phyloP scores from a whole-genome alignment of 2,113 vertebrate species.

The Scopus umbretta region DNA sequence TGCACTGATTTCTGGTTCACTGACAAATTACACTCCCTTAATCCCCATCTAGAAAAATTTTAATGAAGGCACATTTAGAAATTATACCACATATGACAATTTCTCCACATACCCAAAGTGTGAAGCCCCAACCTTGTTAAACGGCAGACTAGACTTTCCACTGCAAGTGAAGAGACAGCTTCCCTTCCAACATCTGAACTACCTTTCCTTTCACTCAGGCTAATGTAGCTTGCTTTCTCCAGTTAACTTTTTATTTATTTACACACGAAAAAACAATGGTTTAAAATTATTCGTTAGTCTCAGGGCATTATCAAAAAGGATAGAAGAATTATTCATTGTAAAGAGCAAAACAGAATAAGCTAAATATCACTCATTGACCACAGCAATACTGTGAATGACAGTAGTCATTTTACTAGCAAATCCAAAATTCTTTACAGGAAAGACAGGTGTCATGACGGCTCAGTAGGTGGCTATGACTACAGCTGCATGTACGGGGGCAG shows the following conservation, averaged over 20 bases:
- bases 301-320: background rate
- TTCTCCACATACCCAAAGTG: background rate
- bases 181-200: background rate
- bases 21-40: constrained; percentile 57
- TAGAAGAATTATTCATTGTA: background rate
- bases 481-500: background rate
- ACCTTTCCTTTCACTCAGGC: background rate
- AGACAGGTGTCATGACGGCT: background rate
- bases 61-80: constrained; percentile 28
- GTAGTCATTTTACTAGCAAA: background rate
- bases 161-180: background rate
- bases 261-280: background rate
- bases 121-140: background rate
- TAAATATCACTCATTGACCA: background rate
- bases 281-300: background rate
- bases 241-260: background rate
- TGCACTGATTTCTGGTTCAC: constrained; percentile 40
- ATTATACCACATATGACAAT: background rate
- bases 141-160: background rate
- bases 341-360: background rate
- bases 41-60: constrained; percentile 4
- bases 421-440: background rate
- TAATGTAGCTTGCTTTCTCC: background rate
- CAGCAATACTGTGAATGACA: background rate
- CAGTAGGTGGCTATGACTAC: background rate